Evolutionary conservation across 2,888 invertebrate genomes (phyloP), one percentile per base, ranked within the genome.

Genomic region (Trachelus troglodyta): DNA sequence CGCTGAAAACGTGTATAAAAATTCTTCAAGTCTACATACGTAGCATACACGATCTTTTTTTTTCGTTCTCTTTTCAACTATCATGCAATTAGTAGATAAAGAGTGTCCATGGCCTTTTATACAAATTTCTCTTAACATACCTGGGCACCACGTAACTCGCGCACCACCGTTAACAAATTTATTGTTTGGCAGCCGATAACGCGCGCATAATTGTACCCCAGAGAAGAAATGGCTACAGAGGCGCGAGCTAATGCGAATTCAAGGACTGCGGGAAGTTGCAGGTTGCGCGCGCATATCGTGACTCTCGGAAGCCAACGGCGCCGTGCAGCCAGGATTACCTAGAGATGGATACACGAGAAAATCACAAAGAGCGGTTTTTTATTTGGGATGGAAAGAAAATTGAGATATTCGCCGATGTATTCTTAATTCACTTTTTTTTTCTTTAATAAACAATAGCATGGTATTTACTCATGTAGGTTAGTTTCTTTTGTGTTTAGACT

Each of bases 391-490:
- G 23, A 56, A 56, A 23, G 0, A 56, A 23, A 56, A 6, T 56
- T 2, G 23, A 23, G 23, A 23, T 56, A 23, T 56, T 56, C 9
- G 23, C 9, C 56, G 9, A 56, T 56, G 56, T 56, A 23, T 79
- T 79, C 81, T 85, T 84, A 85, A 83, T 85, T 84, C 81, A 56
- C 79, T 81, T 85, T 85, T 81, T 73, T 79, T 80, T 85, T 87
- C 87, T 87, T 89, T 89, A 85, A 88, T 90, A 88, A 90, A 90
- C 89, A 90, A 88, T 89, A 88, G 87, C 85, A 84, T 85, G 83
- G 83, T 86, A 87, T 88, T 88, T 85, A 82, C 86, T 88, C 87
- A 87, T 85, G 85, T 85, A 87, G 84, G 88, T 91, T 91, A 89
- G 89, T 91, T 88, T 77, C 56, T 56, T 23, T 56, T 56, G 23